These are phyloP conservation scores for Resseliella maxima DNA, from an alignment of 2,888 invertebrate species.

Conservation along the genomic window DNA sequence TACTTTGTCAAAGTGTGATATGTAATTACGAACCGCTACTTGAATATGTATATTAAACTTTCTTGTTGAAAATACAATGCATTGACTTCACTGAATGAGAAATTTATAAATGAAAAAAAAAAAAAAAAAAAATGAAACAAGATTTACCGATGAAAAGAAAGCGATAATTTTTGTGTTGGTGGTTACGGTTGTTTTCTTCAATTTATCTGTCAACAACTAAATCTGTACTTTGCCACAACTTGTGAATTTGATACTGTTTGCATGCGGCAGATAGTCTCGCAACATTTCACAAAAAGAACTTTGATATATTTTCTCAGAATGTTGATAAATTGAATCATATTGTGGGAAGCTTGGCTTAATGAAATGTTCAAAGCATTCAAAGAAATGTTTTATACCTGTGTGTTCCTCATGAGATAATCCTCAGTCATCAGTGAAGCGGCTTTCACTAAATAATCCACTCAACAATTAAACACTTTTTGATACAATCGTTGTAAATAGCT, in stretches of 20 bases:
- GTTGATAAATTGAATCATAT: neutral
- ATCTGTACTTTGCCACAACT: neutral
- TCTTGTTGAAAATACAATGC: neutral
- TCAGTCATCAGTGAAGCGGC: no score
- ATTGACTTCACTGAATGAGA: neutral
- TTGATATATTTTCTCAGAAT: neutral
- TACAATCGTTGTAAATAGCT: no score
- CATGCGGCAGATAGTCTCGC: no score
- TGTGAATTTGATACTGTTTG: neutral
- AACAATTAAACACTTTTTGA: no score
- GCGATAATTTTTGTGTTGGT: neutral
- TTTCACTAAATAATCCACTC: no score
- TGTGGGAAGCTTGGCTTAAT: neutral
- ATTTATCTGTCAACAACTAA: neutral
- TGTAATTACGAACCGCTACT: neutral
- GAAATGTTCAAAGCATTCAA: no score
- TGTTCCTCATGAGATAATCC: no score
- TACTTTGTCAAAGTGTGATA: no score
- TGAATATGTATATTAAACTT: neutral
- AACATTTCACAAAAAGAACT: neutral
- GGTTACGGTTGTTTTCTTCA: neutral
- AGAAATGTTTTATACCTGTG: no score
- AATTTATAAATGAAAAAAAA: neutral
- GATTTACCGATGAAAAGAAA: slow-evolving; percentile 7
- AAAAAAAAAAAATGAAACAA: neutral